These are phyloP conservation scores for Laupala kohalensis DNA, from an alignment of 1,140 invertebrate genomes.

Conservation along the genomic window DNA sequence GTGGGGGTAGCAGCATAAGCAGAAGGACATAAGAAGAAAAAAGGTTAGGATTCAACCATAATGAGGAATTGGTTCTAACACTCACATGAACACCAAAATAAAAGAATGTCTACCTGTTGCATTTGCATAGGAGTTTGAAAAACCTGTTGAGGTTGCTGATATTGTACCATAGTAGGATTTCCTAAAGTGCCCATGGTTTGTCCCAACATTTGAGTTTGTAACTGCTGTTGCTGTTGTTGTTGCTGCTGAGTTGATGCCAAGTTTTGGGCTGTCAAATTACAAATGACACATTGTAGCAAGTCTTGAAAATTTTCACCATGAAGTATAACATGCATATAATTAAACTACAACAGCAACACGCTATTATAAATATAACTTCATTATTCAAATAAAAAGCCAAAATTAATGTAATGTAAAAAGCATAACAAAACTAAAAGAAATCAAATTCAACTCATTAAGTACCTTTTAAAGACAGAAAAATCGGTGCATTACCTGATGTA, in stretches of 20 bases:
- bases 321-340: too few relatives aligned
- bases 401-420: not conserved
- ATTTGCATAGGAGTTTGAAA: constrained; percentile 28
- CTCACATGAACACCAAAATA: too few relatives aligned
- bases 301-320: too few relatives aligned
- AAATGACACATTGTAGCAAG: not conserved
- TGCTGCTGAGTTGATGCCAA: constrained; percentile 6
- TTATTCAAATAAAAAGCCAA: too few relatives aligned
- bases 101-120: constrained; percentile 12
- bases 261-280: constrained; percentile 5
- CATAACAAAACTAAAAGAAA: not conserved
- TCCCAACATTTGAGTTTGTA: constrained; percentile 41
- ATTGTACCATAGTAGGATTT: constrained; percentile 38
- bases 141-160: constrained; percentile 41
- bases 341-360: too few relatives aligned
- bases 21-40: too few relatives aligned
- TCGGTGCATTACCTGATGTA: constrained; percentile 2
- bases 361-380: too few relatives aligned
- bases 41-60: too few relatives aligned
- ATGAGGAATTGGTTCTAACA: too few relatives aligned
- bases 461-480: too few relatives aligned
- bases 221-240: constrained; percentile 23
- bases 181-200: constrained; percentile 32
- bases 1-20: too few relatives aligned
- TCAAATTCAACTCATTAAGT: too few relatives aligned